Conservation (phyloP, 2,888 invertebrate genomes). For the Andrena bucephala region DNA sequence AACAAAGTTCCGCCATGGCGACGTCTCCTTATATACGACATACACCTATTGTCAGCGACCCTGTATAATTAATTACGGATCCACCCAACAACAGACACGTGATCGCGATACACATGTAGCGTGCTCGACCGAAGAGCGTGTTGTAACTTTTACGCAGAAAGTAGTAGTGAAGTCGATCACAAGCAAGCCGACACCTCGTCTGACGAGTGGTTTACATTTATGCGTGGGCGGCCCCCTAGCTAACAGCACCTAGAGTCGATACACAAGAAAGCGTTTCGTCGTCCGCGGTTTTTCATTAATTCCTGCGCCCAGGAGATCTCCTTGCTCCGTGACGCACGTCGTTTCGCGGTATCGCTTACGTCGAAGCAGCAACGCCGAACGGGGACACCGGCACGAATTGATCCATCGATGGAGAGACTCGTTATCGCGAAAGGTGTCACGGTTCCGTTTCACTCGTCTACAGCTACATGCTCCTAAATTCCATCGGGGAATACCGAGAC, state of each 20-base stretch:
- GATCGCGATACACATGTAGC: constrained; percentile 13
- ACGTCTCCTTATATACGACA: constrained; percentile 26
- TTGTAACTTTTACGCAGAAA: constrained; percentile 5
- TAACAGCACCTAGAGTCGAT: constrained; percentile 28
- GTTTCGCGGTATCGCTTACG: neutral
- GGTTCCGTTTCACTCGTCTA: constrained; percentile 30
- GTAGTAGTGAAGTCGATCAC: constrained; percentile 28
- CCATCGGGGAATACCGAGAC: constrained; percentile 27
- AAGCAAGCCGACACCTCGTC: constrained; percentile 29
- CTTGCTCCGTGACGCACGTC: constrained; percentile 24
- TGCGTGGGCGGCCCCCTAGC: constrained; percentile 26
- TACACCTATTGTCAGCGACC: constrained; percentile 55
- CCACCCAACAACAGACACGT: constrained; percentile 26
- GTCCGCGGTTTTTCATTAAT: neutral
- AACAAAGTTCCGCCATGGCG: constrained; percentile 9
- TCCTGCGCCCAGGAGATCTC: neutral
- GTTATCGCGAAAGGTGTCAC: constrained; percentile 19
- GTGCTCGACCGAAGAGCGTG: constrained; percentile 27
- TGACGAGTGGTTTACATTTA: constrained; percentile 25
- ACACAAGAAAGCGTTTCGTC: constrained; percentile 29
- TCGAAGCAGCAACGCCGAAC: neutral
- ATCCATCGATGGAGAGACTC: neutral
- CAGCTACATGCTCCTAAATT: constrained; percentile 18
- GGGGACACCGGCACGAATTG: constrained; percentile 20
- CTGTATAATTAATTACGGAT: constrained; percentile 48